Percentiles rank a stretch among this genome's conserved stretches.
Conservation (phyloP, 2,888 invertebrate species). For the Drosophila affinis region DNA sequence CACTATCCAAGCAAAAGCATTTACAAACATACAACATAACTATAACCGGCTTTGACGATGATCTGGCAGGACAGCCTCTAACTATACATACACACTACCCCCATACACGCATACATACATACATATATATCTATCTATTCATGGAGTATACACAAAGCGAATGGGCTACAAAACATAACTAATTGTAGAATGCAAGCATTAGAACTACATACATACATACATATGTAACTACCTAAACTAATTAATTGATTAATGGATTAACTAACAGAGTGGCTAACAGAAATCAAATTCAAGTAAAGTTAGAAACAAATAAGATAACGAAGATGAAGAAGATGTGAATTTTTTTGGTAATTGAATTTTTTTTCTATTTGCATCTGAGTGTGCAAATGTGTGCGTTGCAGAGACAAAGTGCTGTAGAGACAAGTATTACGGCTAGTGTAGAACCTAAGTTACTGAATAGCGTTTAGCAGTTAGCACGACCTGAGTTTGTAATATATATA, state of each 20-base stretch:
- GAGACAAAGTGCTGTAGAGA: conserved; percentile 26
- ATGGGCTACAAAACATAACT: conserved; percentile 40
- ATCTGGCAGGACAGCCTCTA: not conserved
- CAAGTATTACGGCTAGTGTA: conserved; percentile 43
- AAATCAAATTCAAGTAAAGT: conserved; percentile 11
- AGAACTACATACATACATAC: conserved; percentile 6
- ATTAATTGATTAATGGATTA: conserved; percentile 13
- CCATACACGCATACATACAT: conserved; percentile 13
- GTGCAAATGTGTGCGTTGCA: conserved; percentile 26
- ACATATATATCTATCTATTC: conserved; percentile 19
- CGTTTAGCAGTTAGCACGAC: conserved; percentile 41
- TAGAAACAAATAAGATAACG: conserved; percentile 8
- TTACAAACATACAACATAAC: conserved; percentile 22
- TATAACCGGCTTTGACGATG: conserved; percentile 22
- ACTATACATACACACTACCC: not conserved
- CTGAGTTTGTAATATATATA: conserved; percentile 40
- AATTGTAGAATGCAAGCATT: conserved; percentile 36
- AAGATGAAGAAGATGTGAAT: conserved; percentile 2
- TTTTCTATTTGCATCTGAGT: conserved; percentile 1
- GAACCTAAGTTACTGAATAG: conserved; percentile 41
- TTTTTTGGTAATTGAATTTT: conserved; percentile 19
- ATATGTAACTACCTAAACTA: conserved; percentile 5
- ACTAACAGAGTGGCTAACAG: conserved; percentile 20
- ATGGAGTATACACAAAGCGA: conserved; percentile 51
- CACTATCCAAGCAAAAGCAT: not conserved